Conservation (phyloP, 2,113 vertebrate genomes). For the Arothron firmamentum region DNA sequence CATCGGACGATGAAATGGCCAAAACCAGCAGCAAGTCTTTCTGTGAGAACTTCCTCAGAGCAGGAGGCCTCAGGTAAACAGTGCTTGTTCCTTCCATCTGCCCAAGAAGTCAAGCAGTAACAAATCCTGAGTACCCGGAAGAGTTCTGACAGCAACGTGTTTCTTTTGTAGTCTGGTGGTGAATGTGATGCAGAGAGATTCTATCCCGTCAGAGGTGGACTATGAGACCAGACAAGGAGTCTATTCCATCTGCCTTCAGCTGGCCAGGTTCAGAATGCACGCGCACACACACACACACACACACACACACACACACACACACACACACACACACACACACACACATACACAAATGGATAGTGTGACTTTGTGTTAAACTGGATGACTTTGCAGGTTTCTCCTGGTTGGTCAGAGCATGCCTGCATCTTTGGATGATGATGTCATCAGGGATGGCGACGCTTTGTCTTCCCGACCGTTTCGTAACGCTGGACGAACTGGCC, state of each 20-base stretch:
- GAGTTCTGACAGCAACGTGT: slow-evolving; percentile 10
- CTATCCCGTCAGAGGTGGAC: slow-evolving; percentile 96
- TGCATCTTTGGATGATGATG: slow-evolving; percentile 85
- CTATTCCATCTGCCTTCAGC: slow-evolving; percentile 96
- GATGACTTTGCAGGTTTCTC: slow-evolving; percentile 80
- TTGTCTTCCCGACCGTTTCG: slow-evolving; percentile 96
- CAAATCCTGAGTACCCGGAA: no score
- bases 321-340: neutral
- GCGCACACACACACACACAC: neutral
- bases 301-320: neutral
- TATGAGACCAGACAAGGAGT: slow-evolving; percentile 98
- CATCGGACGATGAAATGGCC: slow-evolving; percentile 98
- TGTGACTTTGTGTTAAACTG: slow-evolving; percentile 1
- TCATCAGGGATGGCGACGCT: slow-evolving; percentile 87
- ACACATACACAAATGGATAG: neutral
- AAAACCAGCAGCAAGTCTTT: slow-evolving; percentile 98
- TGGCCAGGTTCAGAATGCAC: slow-evolving; percentile 86
- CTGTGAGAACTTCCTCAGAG: slow-evolving; percentile 98
- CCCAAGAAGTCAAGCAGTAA: no score
- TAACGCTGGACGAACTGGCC: slow-evolving; percentile 81
- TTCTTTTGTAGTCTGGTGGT: slow-evolving; percentile 86
- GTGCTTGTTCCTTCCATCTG: no score
- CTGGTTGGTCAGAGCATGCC: slow-evolving; percentile 97
- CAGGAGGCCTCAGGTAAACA: slow-evolving; percentile 90
- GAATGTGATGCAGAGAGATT: slow-evolving; percentile 98